These are phyloP conservation scores for Drosophila tsacasi DNA, from an alignment of 1,140 invertebrate species.

Conservation along the genomic window DNA sequence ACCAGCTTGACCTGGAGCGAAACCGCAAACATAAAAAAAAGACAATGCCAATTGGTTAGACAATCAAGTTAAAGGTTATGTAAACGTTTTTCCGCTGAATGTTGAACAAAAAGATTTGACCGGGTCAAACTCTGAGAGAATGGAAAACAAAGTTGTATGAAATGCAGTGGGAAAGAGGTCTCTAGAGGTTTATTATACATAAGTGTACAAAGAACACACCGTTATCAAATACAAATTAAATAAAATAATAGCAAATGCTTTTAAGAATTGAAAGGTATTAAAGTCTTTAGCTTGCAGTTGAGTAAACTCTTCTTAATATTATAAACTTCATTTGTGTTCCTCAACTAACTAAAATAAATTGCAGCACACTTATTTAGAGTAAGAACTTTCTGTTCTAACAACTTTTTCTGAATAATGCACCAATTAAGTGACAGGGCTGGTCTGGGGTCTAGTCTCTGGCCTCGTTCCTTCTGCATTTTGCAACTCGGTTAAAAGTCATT, in stretches of 20 bases:
- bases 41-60: conserved; percentile 53
- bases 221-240: conserved; percentile 36
- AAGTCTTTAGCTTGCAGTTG: background rate
- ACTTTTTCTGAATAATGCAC: conserved; percentile 67
- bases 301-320: background rate
- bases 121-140: conserved; percentile 31
- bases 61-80: conserved; percentile 65
- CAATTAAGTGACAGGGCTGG: conserved; percentile 56
- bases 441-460: conserved; percentile 15
- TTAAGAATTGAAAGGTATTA: background rate
- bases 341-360: conserved; percentile 30
- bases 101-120: conserved; percentile 26
- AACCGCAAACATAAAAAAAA: conserved; percentile 50
- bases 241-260: conserved; percentile 54
- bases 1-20: conserved; percentile 87
- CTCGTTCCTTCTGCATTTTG: conserved; percentile 52
- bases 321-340: background rate
- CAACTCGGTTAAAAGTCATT: conserved; percentile 80
- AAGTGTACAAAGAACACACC: background rate
- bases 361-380: conserved; percentile 58
- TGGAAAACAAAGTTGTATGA: conserved; percentile 1
- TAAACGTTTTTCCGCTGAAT: conserved; percentile 36
- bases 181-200: background rate
- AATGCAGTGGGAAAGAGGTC: conserved; percentile 33
- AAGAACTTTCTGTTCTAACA: conserved; percentile 54